Conservation (phyloP, 2,113 vertebrate genomes). For the Blennius ocellaris region DNA sequence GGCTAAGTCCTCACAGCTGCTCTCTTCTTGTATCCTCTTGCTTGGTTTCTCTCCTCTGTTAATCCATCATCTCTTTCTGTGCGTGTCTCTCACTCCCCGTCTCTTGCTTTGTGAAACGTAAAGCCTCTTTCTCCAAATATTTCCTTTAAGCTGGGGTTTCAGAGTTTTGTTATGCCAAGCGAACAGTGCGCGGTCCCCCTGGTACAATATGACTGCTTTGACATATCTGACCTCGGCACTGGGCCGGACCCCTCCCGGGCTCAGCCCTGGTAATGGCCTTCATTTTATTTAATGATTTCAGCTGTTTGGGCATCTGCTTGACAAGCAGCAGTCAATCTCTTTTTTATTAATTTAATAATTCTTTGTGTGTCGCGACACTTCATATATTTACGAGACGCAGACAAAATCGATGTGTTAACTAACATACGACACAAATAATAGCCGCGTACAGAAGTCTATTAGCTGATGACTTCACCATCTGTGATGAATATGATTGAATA, state of each 20-base stretch:
- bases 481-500: slow-evolving; percentile 54
- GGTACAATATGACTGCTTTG: slow-evolving; percentile 73
- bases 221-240: slow-evolving; percentile 72
- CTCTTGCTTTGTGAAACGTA: slow-evolving; percentile 73
- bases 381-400: too few species aligned
- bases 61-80: slow-evolving; percentile 74
- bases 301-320: slow-evolving; percentile 61
- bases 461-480: slow-evolving; percentile 64
- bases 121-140: slow-evolving; percentile 84
- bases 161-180: slow-evolving; percentile 83
- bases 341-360: not conserved
- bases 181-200: slow-evolving; percentile 70
- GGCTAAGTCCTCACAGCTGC: slow-evolving; percentile 75
- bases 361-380: not conserved
- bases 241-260: slow-evolving; percentile 31
- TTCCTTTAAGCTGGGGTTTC: slow-evolving; percentile 86
- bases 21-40: slow-evolving; percentile 68
- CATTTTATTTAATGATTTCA: slow-evolving; percentile 55
- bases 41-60: slow-evolving; percentile 64
- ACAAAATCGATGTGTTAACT: too few species aligned
- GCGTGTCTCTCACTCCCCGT: slow-evolving; percentile 61
- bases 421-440: not conserved
- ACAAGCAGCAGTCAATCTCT: not conserved
- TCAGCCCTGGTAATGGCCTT: slow-evolving; percentile 37
- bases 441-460: slow-evolving; percentile 25